phyloP scores from a whole-genome alignment of 1,140 invertebrate genomes.

The Paralvinella palmiformis region DNA sequence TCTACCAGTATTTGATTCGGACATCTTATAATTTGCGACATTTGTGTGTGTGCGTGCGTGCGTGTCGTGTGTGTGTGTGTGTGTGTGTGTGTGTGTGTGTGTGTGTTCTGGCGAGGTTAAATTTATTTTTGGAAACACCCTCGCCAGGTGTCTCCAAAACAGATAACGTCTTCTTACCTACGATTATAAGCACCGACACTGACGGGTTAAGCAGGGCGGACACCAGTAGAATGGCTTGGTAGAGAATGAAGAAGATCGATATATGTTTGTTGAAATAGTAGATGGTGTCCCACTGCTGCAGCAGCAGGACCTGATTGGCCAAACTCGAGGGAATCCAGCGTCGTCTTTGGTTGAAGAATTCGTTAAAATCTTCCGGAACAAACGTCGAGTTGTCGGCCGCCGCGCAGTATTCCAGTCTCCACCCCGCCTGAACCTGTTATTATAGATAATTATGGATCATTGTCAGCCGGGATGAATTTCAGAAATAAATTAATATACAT shows the following conservation, averaged over 20 bases:
- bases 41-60: no score
- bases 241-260: slow-evolving; percentile 35
- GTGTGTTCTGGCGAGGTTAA: no score
- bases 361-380: slow-evolving; percentile 58
- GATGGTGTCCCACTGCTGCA: slow-evolving; percentile 54
- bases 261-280: slow-evolving; percentile 55
- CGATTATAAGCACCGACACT: slow-evolving; percentile 60
- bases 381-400: slow-evolving; percentile 60
- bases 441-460: no score
- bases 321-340: slow-evolving; percentile 63
- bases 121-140: no score
- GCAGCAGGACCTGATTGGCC: slow-evolving; percentile 60
- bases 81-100: no score
- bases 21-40: no score
- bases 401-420: slow-evolving; percentile 61
- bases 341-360: slow-evolving; percentile 61
- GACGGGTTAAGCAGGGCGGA: slow-evolving; percentile 60
- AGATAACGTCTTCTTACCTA: slow-evolving; percentile 56
- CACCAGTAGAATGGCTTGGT: slow-evolving; percentile 47
- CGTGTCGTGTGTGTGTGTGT: no score
- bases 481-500: no score
- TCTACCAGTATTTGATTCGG: no score
- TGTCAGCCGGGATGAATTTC: no score
- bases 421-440: slow-evolving; percentile 59
- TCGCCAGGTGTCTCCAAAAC: no score